phyloP scores from a whole-genome alignment of 2,888 invertebrate species.

The Prosopocoilus inquinatus region DNA sequence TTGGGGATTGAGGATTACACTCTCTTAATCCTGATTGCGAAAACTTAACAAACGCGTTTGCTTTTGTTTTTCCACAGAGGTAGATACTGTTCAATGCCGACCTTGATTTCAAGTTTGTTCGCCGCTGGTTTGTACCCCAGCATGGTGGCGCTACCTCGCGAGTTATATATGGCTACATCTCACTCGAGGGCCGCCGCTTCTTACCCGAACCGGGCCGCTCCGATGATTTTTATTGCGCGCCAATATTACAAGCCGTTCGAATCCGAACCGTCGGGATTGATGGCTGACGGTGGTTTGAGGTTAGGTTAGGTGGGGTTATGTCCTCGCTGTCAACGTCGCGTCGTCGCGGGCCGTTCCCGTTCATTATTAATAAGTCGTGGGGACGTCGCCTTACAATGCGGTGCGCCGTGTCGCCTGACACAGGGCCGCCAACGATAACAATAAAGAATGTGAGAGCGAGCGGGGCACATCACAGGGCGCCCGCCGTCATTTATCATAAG shows the following conservation, averaged over 20 bases:
- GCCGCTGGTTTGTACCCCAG: conserved; percentile 28
- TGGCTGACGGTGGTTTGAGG: too few relatives aligned
- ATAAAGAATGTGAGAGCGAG: neutral
- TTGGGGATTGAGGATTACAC: neutral
- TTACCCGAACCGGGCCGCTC: conserved; percentile 22
- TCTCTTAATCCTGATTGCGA: neutral
- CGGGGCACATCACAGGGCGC: conserved; percentile 11
- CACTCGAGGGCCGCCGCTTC: conserved; percentile 30
- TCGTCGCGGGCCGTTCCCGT: too few relatives aligned
- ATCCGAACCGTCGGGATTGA: too few relatives aligned
- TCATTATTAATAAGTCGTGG: too few relatives aligned
- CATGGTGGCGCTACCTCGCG: conserved; percentile 34
- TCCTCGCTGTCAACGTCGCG: too few relatives aligned
- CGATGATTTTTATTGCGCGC: conserved; percentile 26
- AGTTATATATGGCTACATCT: conserved; percentile 38
- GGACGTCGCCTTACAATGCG: neutral
- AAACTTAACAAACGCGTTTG: neutral
- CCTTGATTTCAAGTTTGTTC: conserved; percentile 30
- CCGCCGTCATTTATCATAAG: conserved; percentile 28
- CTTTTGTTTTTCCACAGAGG: too few relatives aligned
- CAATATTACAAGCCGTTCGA: too few relatives aligned
- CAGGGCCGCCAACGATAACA: conserved; percentile 1
- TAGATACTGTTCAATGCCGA: conserved; percentile 2
- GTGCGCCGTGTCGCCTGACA: neutral
- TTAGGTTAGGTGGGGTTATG: too few relatives aligned